Base-by-base conservation (phyloP, 1,140 invertebrate species). In the Zaprionus tsacasi region DNA sequence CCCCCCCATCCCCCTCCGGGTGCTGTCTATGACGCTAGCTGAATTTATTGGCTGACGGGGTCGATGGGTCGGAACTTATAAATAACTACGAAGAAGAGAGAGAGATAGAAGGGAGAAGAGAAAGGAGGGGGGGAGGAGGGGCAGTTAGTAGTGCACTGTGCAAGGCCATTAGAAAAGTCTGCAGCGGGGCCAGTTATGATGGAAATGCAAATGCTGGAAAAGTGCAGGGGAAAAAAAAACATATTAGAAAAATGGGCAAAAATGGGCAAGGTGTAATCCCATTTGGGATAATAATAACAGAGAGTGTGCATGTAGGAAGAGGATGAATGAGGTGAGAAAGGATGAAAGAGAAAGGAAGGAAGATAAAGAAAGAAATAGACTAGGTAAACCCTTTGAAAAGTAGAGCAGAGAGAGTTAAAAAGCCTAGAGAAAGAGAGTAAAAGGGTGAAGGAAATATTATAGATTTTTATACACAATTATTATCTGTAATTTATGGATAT, bases 1-100 rank as follows among this genome's bases (percentile, higher is more conserved):
- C 27, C 27, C 3, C 27, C 0, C 33, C 1, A 8, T 7, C 33
- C 33, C 7, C 33, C 27, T 6, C 0, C 38, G 6, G 40, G 17
- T 36, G 17, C n/a, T 76, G 78, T 78, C 63, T 76, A 83, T 76
- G 72, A 79, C 77, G 81, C 52, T 72, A 25, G 21, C 52, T 70
- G 70, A 77, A 82, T 80, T 75, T 83, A 82, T 83, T 83, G 72
- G 60, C 48, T 75, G 65, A 25, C 80, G 59, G 40, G 76, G 55
- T 69, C 81, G 72, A 80, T 80, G 64, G 64, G 56, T 52, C 69
- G 33, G 36, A 64, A 72, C 60, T 75, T 71, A 81, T 86, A 81
- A 86, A 86, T 81, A 86, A 81, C 74, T 77, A 70, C 69, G 70
- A 65, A 70, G 48, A 15, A 45, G 59, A 63, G 65, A 69, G n/a